Conservation (phyloP, 2,888 invertebrate species). For the Cyclophora albipunctata region DNA sequence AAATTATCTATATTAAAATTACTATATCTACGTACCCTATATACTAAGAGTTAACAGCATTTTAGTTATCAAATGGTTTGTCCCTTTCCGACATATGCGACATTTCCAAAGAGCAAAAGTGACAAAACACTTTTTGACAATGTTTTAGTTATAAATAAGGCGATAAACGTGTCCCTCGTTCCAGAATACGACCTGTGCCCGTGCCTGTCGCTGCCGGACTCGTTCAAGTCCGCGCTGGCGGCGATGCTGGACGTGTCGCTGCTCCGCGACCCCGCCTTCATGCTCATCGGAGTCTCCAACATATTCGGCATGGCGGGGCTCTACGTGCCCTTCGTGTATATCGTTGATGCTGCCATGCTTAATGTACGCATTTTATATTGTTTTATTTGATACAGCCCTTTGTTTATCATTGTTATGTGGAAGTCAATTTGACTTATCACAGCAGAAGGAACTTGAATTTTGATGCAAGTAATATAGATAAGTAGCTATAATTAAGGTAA, state of each 20-base stretch:
- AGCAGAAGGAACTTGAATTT: too few relatives aligned
- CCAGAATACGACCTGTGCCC: conserved; percentile 85
- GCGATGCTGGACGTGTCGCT: conserved; percentile 95
- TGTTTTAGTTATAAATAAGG: too few relatives aligned
- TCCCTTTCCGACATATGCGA: too few relatives aligned
- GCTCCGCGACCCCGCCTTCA: conserved; percentile 91
- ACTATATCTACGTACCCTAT: too few relatives aligned
- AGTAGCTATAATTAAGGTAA: too few relatives aligned
- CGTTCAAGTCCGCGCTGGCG: conserved; percentile 87
- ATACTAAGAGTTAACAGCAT: too few relatives aligned
- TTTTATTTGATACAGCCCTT: not conserved
- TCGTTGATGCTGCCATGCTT: conserved; percentile 86
- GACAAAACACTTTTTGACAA: too few relatives aligned
- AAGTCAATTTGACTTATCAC: not conserved
- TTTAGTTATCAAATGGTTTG: too few relatives aligned
- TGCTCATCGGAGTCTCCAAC: conserved; percentile 94
- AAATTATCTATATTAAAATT: too few relatives aligned
- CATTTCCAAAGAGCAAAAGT: too few relatives aligned
- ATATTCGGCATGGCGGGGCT: conserved; percentile 98
- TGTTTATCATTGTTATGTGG: not conserved
- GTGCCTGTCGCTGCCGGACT: conserved; percentile 84
- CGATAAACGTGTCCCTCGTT: too few relatives aligned
- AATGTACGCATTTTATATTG: conserved; percentile 72
- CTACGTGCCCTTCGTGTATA: conserved; percentile 96
- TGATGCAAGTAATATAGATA: too few relatives aligned